Conservation (phyloP, 1,140 invertebrate genomes). For the Trichonephila clavipes region DNA sequence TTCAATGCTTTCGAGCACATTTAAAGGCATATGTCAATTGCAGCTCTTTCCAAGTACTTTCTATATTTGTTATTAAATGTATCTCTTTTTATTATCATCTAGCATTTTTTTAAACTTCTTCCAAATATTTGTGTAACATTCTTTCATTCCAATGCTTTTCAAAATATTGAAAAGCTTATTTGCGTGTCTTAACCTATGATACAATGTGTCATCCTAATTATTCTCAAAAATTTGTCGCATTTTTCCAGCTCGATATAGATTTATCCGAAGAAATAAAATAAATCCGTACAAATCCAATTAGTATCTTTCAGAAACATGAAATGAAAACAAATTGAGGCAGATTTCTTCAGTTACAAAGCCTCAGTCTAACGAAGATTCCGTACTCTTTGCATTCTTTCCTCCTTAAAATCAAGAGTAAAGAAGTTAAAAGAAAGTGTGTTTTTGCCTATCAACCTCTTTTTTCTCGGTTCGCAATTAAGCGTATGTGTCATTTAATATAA, state of each 20-base stretch:
- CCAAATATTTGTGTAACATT: too few species aligned
- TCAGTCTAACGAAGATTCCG: background rate
- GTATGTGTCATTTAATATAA: slow-evolving; percentile 53
- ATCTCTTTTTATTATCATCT: too few species aligned
- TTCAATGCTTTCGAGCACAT: too few species aligned
- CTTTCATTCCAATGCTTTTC: too few species aligned
- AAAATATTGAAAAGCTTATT: too few species aligned
- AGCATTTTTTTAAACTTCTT: too few species aligned
- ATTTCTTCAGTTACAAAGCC: background rate
- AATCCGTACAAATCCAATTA: background rate
- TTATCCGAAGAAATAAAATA: background rate
- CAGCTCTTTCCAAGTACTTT: too few species aligned
- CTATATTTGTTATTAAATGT: too few species aligned
- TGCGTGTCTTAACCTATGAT: too few species aligned
- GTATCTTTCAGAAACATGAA: background rate
- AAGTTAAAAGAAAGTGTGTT: background rate
- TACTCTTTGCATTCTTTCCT: background rate
- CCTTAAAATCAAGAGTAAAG: background rate
- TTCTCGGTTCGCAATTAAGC: slow-evolving; percentile 29
- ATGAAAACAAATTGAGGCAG: background rate
- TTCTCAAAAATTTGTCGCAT: background rate
- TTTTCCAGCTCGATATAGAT: background rate
- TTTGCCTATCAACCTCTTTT: background rate
- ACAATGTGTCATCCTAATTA: too few species aligned
- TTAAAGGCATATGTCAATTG: too few species aligned